A percentile compares a stretch with the other conserved stretches of the same genome.
These are phyloP conservation scores for Magallana nippona DNA, from an alignment of 2,888 invertebrate species.

Conservation along the genomic window DNA sequence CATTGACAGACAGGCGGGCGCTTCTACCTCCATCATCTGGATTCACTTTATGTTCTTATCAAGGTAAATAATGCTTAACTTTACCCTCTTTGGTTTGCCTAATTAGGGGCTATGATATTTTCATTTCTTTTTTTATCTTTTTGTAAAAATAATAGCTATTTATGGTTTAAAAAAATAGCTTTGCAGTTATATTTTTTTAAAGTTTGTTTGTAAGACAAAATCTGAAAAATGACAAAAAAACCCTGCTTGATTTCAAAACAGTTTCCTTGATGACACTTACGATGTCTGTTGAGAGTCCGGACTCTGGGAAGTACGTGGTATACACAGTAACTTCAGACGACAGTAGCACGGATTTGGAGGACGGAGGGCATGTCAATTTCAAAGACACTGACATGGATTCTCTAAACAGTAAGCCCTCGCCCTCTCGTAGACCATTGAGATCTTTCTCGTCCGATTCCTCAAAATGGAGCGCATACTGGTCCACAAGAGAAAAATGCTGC, in stretches of 20 bases:
- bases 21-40: constrained; percentile 12
- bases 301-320: constrained; percentile 50
- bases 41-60: background rate
- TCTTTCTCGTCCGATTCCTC: constrained; percentile 39
- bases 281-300: constrained; percentile 45
- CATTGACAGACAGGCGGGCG: constrained; percentile 20
- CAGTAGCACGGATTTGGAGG: constrained; percentile 42
- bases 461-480: constrained; percentile 47
- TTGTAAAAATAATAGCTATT: background rate
- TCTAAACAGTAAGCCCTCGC: constrained; percentile 32
- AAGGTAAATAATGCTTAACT: background rate
- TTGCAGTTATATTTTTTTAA: no score
- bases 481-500: constrained; percentile 48
- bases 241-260: background rate
- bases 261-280: background rate
- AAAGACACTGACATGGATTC: constrained; percentile 42
- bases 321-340: constrained; percentile 50
- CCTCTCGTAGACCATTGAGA: background rate
- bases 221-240: background rate
- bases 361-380: constrained; percentile 49
- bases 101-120: no score
- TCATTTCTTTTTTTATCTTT: background rate
- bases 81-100: background rate
- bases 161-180: background rate
- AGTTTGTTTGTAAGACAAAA: background rate